phyloP scores from a whole-genome alignment of 2,888 invertebrate species.

The Asteroscopus sphinx region DNA sequence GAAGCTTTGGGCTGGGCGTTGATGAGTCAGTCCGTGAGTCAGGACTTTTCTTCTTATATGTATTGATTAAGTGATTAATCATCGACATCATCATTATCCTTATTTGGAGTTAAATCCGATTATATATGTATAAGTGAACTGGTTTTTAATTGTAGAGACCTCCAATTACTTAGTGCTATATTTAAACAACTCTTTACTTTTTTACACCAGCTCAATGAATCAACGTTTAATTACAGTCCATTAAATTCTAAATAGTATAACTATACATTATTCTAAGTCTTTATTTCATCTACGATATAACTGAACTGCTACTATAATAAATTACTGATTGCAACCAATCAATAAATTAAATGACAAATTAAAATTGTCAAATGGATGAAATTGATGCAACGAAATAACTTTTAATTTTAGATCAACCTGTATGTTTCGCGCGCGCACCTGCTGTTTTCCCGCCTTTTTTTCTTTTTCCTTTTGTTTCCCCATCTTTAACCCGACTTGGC shows the following conservation, averaged over 20 bases:
- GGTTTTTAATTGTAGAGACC: constrained; percentile 44
- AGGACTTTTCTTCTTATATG: too few species aligned
- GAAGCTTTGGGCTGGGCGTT: too few species aligned
- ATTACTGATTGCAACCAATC: constrained; percentile 23
- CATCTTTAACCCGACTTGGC: constrained; percentile 69
- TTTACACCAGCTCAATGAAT: constrained; percentile 39
- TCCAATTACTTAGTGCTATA: constrained; percentile 48
- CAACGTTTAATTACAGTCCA: constrained; percentile 49
- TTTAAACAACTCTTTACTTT: constrained; percentile 48
- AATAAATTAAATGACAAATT: constrained; percentile 27
- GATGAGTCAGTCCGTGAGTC: too few species aligned
- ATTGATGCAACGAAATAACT: constrained; percentile 3
- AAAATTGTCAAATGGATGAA: constrained; percentile 28
- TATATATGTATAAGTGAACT: constrained; percentile 22
- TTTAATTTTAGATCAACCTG: constrained; percentile 65
- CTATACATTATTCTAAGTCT: constrained; percentile 14
- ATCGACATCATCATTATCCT: constrained; percentile 21
- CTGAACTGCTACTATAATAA: constrained; percentile 6
- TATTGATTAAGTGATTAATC: constrained; percentile 22
- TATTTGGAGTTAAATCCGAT: constrained; percentile 37
- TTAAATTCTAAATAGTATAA: constrained; percentile 29
- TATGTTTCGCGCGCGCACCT: constrained; percentile 70
- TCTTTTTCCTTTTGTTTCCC: constrained; percentile 68
- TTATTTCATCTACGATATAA: constrained; percentile 28
- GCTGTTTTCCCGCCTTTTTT: constrained; percentile 69